Evolutionary conservation across 2,113 vertebrate genomes (phyloP), one percentile per base, ranked within the genome.

Genomic region (Bufo bufo): DNA sequence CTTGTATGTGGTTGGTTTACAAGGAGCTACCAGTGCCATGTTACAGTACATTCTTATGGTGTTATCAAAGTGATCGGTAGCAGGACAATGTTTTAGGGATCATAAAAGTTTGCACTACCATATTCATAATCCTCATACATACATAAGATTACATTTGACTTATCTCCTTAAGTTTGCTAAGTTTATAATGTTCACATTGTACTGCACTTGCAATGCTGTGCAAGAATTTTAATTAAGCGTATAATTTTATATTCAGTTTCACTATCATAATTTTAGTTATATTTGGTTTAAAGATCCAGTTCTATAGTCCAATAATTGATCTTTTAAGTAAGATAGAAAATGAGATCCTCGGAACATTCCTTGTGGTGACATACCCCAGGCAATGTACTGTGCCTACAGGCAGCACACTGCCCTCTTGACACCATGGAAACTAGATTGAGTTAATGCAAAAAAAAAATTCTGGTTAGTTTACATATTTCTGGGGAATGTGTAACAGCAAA

Each of bases 311-410:
- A 14, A 71, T 14, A 6, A 2, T 14, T 71, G 12, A 43, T 13
- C 69, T 43, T 71, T 12, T 7, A 71, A 16, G 4, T 12, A 19
- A 45, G 23, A 47, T 3, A 47, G 43, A 74, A 14, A 74, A 47
- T 47, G 1, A 74, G 43, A 47, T 49, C 43, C 71, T 47, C 43
- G 8, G 71, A 74, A 45, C 45, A 66, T 72, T 3, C 13, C 2
- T 74, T 74, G 71, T 17, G 43, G 71, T 74, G 71, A 13, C 69
- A 43, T 16, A 74, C 71, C 19, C 16, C 71, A 47, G 71, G 71
- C 71, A 74, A 74, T 47, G 71, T 74, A 47, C 45, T 47, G 45
- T 74, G 71, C 71, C 71, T 74, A 74, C 71, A 74, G 71, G 71
- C 71, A 47, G 43, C 71, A 47, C 3, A 19, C 5, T 74, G 6